These are phyloP conservation scores for Araneus ventricosus DNA, from an alignment of 1,140 invertebrate species.

Conservation along the genomic window DNA sequence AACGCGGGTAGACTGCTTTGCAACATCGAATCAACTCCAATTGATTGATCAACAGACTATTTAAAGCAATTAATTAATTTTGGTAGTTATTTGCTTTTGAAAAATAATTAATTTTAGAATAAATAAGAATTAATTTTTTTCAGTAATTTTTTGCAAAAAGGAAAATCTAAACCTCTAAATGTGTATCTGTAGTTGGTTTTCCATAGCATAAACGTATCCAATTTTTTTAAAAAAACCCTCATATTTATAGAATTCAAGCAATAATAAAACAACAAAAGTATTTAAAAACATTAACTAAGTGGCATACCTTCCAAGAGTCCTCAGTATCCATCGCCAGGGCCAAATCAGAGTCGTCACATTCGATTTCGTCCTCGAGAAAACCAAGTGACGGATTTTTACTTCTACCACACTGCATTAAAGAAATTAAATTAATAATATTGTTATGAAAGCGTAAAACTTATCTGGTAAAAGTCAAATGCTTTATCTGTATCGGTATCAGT, in stretches of 20 bases:
- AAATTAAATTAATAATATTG: background rate
- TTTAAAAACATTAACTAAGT: too few species aligned
- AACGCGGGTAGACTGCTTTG: too few species aligned
- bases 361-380: constrained; percentile 78
- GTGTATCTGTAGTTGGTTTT: background rate
- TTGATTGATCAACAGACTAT: too few species aligned
- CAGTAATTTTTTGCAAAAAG: too few species aligned
- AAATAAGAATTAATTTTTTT: too few species aligned
- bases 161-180: background rate
- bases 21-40: too few species aligned
- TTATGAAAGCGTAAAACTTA: background rate
- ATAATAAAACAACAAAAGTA: background rate
- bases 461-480: background rate
- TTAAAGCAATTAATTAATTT: too few species aligned
- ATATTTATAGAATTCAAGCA: background rate
- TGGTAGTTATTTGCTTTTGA: too few species aligned
- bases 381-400: constrained; percentile 58
- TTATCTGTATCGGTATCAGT: background rate
- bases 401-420: constrained; percentile 45
- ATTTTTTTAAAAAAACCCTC: too few species aligned
- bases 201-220: too few species aligned
- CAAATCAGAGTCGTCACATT: constrained; percentile 78
- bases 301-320: constrained; percentile 66
- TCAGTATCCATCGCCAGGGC: constrained; percentile 63
- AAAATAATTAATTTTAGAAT: too few species aligned